Conservation (phyloP, 2,113 vertebrate genomes). For the Acrocephalus arundinaceus region DNA sequence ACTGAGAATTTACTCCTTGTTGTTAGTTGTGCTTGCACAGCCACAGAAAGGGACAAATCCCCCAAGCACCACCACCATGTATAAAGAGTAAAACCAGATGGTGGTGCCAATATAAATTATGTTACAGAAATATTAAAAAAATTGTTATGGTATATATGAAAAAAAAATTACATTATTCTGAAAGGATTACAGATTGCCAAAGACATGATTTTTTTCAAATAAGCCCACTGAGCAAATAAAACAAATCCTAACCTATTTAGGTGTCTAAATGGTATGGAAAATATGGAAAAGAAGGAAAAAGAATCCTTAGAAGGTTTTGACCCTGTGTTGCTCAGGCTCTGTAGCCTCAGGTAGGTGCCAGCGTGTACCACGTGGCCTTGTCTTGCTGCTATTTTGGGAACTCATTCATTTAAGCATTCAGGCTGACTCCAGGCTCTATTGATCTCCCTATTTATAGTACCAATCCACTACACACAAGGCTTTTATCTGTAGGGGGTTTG, state of each 20-base stretch:
- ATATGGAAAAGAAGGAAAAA: background rate
- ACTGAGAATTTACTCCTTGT: background rate
- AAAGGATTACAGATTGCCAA: background rate
- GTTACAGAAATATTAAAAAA: background rate
- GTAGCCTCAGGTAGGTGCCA: background rate
- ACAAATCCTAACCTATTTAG: background rate
- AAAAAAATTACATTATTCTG: background rate
- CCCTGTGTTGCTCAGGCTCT: rapidly evolving
- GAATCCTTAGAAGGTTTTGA: background rate
- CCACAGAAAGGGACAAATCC: background rate
- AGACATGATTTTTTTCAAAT: background rate
- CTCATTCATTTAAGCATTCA: background rate
- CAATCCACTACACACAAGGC: background rate
- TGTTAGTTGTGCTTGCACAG: background rate
- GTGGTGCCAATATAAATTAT: background rate
- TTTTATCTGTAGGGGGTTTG: background rate
- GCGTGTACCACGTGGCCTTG: background rate
- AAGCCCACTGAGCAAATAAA: background rate
- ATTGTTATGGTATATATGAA: background rate
- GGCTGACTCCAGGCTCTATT: background rate
- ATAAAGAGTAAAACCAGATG: background rate
- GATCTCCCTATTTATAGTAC: background rate
- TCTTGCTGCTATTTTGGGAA: background rate
- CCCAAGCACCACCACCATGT: background rate
- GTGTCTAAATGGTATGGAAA: background rate